Evolutionary conservation across 2,797 vertebrate species (phyloP), one percentile per base, ranked within the genome.

Genomic region (Arrhamphus sclerolepis): DNA sequence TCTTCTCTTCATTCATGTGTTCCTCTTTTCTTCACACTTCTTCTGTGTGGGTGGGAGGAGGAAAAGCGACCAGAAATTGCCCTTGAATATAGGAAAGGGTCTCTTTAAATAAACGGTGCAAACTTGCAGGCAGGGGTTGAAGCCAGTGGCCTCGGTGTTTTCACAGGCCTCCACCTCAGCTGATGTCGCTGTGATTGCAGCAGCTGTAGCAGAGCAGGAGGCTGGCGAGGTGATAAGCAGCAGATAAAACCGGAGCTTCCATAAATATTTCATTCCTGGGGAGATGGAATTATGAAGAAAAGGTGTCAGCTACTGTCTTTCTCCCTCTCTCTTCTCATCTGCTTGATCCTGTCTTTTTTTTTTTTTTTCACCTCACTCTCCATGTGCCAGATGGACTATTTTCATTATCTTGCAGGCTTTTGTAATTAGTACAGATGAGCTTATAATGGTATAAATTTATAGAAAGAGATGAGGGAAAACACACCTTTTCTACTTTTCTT

Each of bases 231-330:
- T 54, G 69, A 83, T 63, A 74, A 65, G 65, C 50, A 77, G 58
- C 56, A 75, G 68, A 80, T 76, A 73, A 74, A 86, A 84, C 69
- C 63, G 72, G 69, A 47, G 59, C 66, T 72, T 19, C 42, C 55
- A 81, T 90, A 66, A 87, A 86, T 88, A 84, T 89, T 86, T 87
- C 24, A 86, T 88, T 81, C 46, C 29, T 77, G 50, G 47, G 68
- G 66, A 64, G 63, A 76, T 22, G 20, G 61, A 80, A 47, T 53
- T 50, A 50, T n/a, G 17, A 54, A n/a, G n/a, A 22, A 46, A 39
- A 51, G 48, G 42, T 22, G 48, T 3, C 44, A 70, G 53, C 39
- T 21, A 39, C 50, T 56, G 51, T 29, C 28, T 29, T 7, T 29
- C 28, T 29, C 28, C 8, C 28, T 29, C 51, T 67, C 20, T 62